These are phyloP conservation scores for Chaetorhynchus papuensis DNA, from an alignment of 2,113 vertebrate genomes.

Conservation along the genomic window DNA sequence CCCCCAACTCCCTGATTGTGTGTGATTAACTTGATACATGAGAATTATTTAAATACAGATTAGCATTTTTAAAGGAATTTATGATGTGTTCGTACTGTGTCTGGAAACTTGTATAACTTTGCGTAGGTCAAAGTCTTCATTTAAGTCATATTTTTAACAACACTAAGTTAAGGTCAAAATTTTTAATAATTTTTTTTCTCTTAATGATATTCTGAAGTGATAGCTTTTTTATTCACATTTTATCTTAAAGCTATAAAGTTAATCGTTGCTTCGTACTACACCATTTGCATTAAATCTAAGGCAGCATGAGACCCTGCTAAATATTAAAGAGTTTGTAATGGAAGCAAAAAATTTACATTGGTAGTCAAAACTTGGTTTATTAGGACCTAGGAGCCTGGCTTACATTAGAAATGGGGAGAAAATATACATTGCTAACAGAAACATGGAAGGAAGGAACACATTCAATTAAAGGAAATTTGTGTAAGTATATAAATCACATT, in stretches of 20 bases:
- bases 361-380: slow-evolving; percentile 11
- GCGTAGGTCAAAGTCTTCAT: background rate
- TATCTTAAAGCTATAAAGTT: slow-evolving; percentile 29
- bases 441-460: background rate
- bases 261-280: background rate
- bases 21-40: background rate
- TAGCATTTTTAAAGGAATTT: background rate
- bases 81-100: background rate
- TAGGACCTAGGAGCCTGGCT: background rate
- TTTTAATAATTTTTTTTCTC: background rate
- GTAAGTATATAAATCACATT: background rate
- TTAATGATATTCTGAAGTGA: background rate
- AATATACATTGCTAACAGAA: background rate
- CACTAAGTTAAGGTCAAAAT: background rate
- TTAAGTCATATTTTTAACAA: background rate
- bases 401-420: background rate
- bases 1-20: fast-evolving
- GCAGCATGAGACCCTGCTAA: background rate
- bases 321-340: slow-evolving; percentile 8
- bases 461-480: slow-evolving; percentile 9
- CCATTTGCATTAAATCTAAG: slow-evolving; percentile 25
- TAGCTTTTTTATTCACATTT: slow-evolving; percentile 21
- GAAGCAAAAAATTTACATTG: slow-evolving; percentile 13
- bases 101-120: background rate
- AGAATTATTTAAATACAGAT: background rate